Conservation (phyloP, 2,797 vertebrate species). For the Melopsittacus undulatus region DNA sequence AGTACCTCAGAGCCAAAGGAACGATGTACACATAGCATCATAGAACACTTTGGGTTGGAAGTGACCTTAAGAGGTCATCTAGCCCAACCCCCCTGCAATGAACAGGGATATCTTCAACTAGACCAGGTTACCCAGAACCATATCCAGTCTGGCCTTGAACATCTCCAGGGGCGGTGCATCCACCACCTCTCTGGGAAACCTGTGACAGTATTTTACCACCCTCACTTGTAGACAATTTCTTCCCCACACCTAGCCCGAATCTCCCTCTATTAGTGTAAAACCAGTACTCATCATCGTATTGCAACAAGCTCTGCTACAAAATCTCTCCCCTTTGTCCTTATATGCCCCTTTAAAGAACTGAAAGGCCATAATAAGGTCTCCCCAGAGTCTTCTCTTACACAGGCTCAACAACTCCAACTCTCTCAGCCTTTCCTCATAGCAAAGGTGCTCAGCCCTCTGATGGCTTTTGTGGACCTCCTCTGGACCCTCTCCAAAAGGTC, state of each 20-base stretch:
- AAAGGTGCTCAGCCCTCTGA: background rate
- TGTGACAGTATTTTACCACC: background rate
- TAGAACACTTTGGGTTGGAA: too few species aligned
- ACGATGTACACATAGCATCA: accelerated
- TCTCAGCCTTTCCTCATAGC: background rate
- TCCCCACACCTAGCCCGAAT: background rate
- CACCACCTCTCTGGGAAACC: too few species aligned
- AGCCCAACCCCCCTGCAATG: too few species aligned
- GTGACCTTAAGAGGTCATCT: too few species aligned
- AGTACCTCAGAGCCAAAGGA: background rate
- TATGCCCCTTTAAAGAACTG: background rate
- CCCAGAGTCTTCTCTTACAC: background rate
- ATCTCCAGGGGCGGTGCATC: too few species aligned
- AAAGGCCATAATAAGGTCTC: background rate
- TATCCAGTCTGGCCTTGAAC: too few species aligned
- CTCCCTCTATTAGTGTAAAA: too few species aligned
- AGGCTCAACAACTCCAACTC: background rate
- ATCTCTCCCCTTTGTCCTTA: background rate
- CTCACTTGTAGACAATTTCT: background rate
- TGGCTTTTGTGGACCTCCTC: background rate
- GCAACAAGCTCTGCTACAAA: background rate
- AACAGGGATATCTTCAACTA: too few species aligned
- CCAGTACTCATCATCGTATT: too few species aligned
- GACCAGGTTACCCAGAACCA: too few species aligned
- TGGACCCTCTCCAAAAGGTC: background rate